Evolutionary conservation across 1,140 invertebrate genomes (phyloP).

Genomic region (Steinernema khuongi): DNA sequence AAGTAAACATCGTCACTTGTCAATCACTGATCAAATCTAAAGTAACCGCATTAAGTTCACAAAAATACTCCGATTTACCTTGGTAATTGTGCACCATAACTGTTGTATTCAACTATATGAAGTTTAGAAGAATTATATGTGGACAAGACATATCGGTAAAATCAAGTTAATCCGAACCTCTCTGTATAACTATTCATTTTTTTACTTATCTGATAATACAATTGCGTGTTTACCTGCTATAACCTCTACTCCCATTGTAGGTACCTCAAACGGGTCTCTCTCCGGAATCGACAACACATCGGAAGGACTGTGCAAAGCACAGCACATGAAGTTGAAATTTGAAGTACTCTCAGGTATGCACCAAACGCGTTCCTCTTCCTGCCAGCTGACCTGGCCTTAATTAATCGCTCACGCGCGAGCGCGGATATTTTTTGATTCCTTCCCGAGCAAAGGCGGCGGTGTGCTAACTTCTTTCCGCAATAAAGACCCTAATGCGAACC

Average conservation of each 20-base stretch:
- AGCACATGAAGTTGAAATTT: conserved; percentile 11
- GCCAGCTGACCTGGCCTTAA: background rate
- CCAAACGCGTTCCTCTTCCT: background rate
- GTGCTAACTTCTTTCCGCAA: conserved; percentile 7
- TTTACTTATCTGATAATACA: too few species aligned
- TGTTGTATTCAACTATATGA: too few species aligned
- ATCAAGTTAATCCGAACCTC: too few species aligned
- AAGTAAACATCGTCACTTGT: too few species aligned
- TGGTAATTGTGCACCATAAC: too few species aligned
- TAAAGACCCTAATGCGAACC: conserved; percentile 6
- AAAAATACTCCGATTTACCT: too few species aligned
- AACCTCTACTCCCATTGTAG: background rate
- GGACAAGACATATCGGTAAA: too few species aligned
- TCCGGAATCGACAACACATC: background rate
- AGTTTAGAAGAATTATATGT: too few species aligned
- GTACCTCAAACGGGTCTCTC: conserved; percentile 14
- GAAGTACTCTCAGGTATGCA: conserved; percentile 1
- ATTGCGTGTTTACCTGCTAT: too few species aligned
- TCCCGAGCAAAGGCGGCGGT: background rate
- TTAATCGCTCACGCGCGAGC: background rate
- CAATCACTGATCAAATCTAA: too few species aligned
- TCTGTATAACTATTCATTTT: too few species aligned
- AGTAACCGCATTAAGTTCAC: too few species aligned
- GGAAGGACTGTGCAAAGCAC: background rate
- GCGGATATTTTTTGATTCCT: background rate